phyloP scores from a whole-genome alignment of 2,888 invertebrate genomes.

The Macrophya annulata region DNA sequence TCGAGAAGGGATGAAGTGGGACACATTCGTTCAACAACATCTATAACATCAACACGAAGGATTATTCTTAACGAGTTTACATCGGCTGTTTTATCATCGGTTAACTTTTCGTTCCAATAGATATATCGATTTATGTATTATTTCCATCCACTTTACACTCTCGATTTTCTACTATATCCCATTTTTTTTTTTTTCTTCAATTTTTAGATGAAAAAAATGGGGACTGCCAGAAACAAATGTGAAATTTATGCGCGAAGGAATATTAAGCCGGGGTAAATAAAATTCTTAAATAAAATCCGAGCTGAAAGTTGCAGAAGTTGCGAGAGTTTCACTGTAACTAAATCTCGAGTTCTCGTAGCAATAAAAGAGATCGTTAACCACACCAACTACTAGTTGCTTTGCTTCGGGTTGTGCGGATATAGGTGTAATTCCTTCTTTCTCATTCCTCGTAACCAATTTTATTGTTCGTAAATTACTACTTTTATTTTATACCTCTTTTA shows the following conservation, averaged over 20 bases:
- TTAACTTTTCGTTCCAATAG: neutral
- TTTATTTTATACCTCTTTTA: slow-evolving; percentile 57
- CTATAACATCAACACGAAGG: neutral
- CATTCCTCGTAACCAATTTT: slow-evolving; percentile 68
- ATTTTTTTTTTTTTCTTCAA: neutral
- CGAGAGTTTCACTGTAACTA: slow-evolving; percentile 69
- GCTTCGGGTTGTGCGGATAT: slow-evolving; percentile 34
- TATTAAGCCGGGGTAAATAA: neutral
- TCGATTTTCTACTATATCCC: neutral
- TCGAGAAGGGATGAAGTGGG: neutral
- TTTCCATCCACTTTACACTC: neutral
- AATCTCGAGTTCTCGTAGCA: slow-evolving; percentile 75
- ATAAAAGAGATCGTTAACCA: slow-evolving; percentile 78
- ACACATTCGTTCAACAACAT: slow-evolving; percentile 3
- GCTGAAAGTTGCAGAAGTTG: neutral
- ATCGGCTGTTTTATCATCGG: neutral
- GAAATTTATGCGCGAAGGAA: slow-evolving; percentile 8
- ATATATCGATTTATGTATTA: neutral
- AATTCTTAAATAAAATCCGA: neutral
- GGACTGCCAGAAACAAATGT: neutral
- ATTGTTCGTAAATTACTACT: slow-evolving; percentile 62
- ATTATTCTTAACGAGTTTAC: neutral
- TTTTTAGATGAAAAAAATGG: neutral
- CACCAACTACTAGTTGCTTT: slow-evolving; percentile 59
- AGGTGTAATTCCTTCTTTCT: slow-evolving; percentile 31